Conservation (phyloP, 2,797 vertebrate species). For the Gymnopithys bicolor region DNA sequence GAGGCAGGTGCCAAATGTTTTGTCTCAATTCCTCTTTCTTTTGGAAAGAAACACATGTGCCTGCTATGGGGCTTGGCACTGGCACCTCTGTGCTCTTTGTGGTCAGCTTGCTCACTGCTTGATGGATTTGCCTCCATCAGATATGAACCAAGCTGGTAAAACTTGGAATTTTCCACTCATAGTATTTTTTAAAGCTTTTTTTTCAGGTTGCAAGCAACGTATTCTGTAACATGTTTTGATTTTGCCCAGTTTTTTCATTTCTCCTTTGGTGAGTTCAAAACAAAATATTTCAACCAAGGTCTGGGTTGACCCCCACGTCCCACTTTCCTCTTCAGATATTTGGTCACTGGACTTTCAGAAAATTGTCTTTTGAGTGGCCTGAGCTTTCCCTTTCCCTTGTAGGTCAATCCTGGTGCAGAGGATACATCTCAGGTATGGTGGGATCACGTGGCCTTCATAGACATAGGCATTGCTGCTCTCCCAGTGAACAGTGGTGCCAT, state of each 20-base stretch:
- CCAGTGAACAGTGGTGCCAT: neutral
- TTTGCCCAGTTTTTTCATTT: neutral
- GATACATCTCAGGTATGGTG: neutral
- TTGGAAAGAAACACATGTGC: neutral
- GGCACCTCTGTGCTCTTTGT: neutral
- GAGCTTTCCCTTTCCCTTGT: neutral
- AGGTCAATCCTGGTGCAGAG: neutral
- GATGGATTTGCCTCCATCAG: neutral
- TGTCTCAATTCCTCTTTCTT: neutral
- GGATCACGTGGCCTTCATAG: accelerated
- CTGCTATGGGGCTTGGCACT: neutral
- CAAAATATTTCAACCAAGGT: neutral
- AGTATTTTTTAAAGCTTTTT: neutral
- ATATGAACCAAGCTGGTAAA: neutral
- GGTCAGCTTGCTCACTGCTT: neutral
- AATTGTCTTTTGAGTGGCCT: neutral
- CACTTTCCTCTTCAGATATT: neutral
- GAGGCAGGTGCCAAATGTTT: neutral
- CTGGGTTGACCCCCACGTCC: neutral
- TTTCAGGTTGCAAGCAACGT: neutral
- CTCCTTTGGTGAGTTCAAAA: neutral
- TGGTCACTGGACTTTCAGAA: neutral
- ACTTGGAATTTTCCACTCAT: neutral
- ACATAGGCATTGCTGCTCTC: neutral
- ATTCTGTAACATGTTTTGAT: neutral